A percentile compares a stretch with the other conserved stretches of the same genome.
Conservation (phyloP, 2,888 invertebrate genomes). For the Synanthedon formicaeformis region DNA sequence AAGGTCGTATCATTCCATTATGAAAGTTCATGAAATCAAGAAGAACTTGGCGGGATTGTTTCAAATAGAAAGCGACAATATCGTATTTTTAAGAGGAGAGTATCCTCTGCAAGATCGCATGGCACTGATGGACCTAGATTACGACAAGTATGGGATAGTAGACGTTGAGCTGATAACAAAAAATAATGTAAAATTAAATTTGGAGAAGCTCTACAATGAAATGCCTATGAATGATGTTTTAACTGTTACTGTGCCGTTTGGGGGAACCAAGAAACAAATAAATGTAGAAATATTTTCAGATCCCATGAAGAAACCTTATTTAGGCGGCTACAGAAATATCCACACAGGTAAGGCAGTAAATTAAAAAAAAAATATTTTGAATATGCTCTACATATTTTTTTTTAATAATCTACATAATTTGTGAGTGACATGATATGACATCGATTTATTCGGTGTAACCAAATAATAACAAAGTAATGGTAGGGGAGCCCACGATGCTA, state of each 20-base stretch:
- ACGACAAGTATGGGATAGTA: constrained; percentile 59
- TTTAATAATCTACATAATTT: background rate
- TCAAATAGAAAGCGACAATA: constrained; percentile 56
- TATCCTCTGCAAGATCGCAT: constrained; percentile 49
- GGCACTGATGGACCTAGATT: constrained; percentile 53
- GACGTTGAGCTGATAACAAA: constrained; percentile 56
- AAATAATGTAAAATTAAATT: constrained; percentile 43
- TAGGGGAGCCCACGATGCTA: no score
- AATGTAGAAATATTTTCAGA: constrained; percentile 62
- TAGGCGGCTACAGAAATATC: constrained; percentile 84
- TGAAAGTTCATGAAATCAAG: constrained; percentile 71
- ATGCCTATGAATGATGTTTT: constrained; percentile 52
- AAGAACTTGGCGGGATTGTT: constrained; percentile 72
- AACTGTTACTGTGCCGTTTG: constrained; percentile 52
- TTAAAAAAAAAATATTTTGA: background rate
- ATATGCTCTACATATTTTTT: background rate
- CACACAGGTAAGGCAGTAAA: constrained; percentile 62
- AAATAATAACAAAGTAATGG: background rate
- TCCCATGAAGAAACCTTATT: constrained; percentile 77
- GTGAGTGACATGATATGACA: background rate
- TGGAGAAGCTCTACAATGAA: constrained; percentile 57
- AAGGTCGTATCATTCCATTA: constrained; percentile 61
- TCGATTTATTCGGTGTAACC: background rate
- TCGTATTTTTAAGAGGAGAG: constrained; percentile 61
- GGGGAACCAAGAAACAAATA: constrained; percentile 41